Evolutionary conservation across 2,888 invertebrate species (phyloP), one percentile per base, ranked within the genome.

Genomic region (Himalopsyche japonica): DNA sequence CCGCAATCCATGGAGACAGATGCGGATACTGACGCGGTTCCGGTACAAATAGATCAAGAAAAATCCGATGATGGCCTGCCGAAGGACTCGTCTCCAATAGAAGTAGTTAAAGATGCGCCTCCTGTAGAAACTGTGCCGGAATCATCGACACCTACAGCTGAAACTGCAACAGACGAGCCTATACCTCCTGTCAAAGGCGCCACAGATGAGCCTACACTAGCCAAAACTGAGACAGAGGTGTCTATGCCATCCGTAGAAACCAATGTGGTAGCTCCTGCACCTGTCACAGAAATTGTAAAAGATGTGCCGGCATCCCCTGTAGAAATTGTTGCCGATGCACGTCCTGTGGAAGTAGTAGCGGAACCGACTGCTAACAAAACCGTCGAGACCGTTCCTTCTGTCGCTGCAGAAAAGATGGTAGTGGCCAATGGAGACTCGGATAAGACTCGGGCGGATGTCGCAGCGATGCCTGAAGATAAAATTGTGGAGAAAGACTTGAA

Each of bases 181-280:
- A 87, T 87, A 78, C 87, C 88, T 57, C 87, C 86, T 37, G 88
- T 83, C 81, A 85, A 86, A 80, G 82, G 27, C n/a, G 86, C 81
- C 79, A 82, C 57, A 20, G 87, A 87, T 49, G 87, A 82, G 12
- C 86, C 86, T 34, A 80, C 48, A 3, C 30, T 24, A 24, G n/a
- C 32, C 3, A 77, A 82, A 30, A 85, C 37, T 27, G 76, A 12
- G 18, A 37, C 37, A 37, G 37, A 37, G 8, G 48, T 64, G 27
- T 80, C 43, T 15, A 64, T 37, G 27, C 43, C 77, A 24, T 10
- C 30, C 24, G 43, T 20, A 12, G 43, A 43, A 43, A 24, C n/a
- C 0, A 76, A 82, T 77, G 27, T 20, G 76, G 20, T 34, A 43
- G 49, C 85, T 27, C 34, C 27, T 8, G 76, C 77, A 43, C 24